Base-by-base conservation (phyloP, 2,888 invertebrate genomes). In the Gibbula magus region DNA sequence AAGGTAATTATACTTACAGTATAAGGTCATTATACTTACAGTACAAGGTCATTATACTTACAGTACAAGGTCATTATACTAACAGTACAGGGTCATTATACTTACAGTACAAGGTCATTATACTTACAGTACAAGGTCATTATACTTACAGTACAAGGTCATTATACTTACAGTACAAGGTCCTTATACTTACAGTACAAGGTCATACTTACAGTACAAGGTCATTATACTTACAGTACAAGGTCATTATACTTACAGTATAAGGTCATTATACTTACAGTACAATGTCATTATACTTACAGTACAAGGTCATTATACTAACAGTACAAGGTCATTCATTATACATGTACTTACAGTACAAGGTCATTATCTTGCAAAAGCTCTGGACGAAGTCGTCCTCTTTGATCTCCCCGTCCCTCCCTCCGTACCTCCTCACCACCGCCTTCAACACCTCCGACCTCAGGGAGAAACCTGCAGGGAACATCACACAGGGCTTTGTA, bases 361-460 rank as follows among this genome's bases (percentile, higher is more conserved):
- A 78, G 5, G 70, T 32, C 61, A 84, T 25, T 18, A 81, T 52
- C 45, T 79, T 81, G 35, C 78, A 81, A 54, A 83, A 77, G 76
- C 83, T 77, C 52, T 82, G 82, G 5, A 84, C 45, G 75, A 84
- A 83, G 67, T 83, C 84, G 16, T 84, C 84, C 67, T 81, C 80
- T 20, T 79, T 76, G n/a, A 84, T 79, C 32, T 45, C 45, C 20
- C 80, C 84, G 4, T 80, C 77, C 13, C 77, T 74, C 51, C 80
- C 83, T 7, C 84, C 84, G 54, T 81, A 84, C 20, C 84, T 77
- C 39, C 80, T 70, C 66, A 83, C 82, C 3, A 83, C 22, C 22
- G 79, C 56, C 2, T 78, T 75, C 70, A 79, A 32, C 29, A 54
- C 73, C 2, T 73, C 74, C 13, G 67, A 13, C 22, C 77, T 56